These are phyloP conservation scores for Siniperca undulata DNA, from an alignment of 2,797 vertebrate genomes.

Conservation along the genomic window DNA sequence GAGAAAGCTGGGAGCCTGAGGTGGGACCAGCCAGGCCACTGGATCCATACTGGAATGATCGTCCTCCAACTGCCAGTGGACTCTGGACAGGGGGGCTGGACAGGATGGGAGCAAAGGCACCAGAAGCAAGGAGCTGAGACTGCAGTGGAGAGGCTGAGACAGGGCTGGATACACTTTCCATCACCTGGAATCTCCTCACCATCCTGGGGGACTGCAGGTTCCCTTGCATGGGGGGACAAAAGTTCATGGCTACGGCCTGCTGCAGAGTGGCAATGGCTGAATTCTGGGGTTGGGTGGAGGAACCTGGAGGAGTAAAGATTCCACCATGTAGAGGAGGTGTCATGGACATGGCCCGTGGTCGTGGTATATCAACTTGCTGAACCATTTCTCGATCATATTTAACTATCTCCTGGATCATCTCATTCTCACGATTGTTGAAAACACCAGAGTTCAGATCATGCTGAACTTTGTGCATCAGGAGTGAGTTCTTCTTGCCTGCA, in stretches of 20 bases:
- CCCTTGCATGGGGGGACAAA: constrained; percentile 93
- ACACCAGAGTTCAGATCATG: constrained; percentile 96
- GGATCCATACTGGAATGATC: constrained; percentile 86
- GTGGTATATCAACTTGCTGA: constrained; percentile 92
- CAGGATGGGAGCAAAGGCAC: constrained; percentile 80
- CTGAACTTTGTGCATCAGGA: constrained; percentile 98
- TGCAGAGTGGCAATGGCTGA: constrained; percentile 96
- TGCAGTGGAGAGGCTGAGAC: constrained; percentile 84
- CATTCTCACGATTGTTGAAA: constrained; percentile 98
- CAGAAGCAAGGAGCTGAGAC: constrained; percentile 83
- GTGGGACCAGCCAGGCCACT: constrained; percentile 76
- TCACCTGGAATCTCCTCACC: constrained; percentile 89
- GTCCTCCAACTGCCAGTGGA: constrained; percentile 81
- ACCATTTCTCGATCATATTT: constrained; percentile 99
- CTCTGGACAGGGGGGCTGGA: constrained; percentile 85
- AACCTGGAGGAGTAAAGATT: constrained; percentile 83
- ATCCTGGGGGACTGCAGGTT: constrained; percentile 91
- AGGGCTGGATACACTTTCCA: constrained; percentile 86
- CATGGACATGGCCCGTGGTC: constrained; percentile 83
- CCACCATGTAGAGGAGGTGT: constrained; percentile 76
- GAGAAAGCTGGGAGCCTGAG: constrained; percentile 91
- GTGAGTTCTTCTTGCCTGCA: constrained; percentile 98
- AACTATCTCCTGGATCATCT: constrained; percentile 99
- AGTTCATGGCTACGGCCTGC: constrained; percentile 98
- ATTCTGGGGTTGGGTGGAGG: constrained; percentile 81